phyloP scores from a whole-genome alignment of 2,113 vertebrate genomes.

The Sinocyclocheilus maitianheensis region DNA sequence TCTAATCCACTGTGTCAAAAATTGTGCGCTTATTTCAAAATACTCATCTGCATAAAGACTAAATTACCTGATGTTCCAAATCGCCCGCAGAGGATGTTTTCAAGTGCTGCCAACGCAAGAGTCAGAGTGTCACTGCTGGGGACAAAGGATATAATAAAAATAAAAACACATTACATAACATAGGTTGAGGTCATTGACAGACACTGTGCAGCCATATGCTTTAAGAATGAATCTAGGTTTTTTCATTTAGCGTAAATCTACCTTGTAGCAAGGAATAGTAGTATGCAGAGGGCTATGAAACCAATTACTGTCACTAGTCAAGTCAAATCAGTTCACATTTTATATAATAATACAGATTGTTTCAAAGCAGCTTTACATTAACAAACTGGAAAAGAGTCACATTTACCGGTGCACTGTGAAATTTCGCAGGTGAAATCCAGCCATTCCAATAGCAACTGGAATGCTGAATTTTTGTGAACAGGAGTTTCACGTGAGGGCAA shows the following conservation, averaged over 20 bases:
- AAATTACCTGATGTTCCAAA: slow-evolving; percentile 47
- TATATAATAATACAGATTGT: not conserved
- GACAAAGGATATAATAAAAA: slow-evolving; percentile 18
- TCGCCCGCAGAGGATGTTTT: slow-evolving; percentile 40
- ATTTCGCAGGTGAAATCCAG: no score
- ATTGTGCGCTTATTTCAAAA: slow-evolving; percentile 25
- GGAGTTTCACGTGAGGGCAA: no score
- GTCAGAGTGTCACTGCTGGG: not conserved
- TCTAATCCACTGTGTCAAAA: not conserved
- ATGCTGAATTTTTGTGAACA: no score
- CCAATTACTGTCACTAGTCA: not conserved
- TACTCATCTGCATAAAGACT: slow-evolving; percentile 39
- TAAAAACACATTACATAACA: slow-evolving; percentile 51
- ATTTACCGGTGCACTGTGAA: no score
- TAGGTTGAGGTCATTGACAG: slow-evolving; percentile 24
- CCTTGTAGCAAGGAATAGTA: not conserved
- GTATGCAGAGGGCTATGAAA: not conserved
- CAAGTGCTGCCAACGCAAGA: slow-evolving; percentile 3
- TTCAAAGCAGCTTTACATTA: not conserved
- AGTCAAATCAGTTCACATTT: not conserved
- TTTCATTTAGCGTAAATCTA: not conserved
- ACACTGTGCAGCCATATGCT: not conserved
- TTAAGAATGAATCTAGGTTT: slow-evolving; percentile 19
- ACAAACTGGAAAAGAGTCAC: not conserved
- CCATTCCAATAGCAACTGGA: no score